Evolutionary conservation across 2,113 vertebrate species (phyloP).

Genomic region (Rhineura floridana): DNA sequence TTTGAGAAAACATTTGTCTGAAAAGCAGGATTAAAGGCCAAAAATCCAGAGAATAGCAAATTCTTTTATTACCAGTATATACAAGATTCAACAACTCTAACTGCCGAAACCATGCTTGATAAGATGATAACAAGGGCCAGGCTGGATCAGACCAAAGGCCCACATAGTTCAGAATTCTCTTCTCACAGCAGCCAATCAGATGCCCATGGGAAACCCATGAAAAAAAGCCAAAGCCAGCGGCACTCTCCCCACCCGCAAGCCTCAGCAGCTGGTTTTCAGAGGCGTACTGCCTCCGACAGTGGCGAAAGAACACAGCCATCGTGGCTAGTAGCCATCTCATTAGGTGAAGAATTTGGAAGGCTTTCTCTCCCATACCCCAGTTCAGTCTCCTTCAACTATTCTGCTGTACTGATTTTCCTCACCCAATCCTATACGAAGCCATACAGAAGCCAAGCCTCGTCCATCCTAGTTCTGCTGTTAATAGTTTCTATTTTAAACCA

Average conservation of each 20-base stretch:
- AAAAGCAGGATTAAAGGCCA: neutral
- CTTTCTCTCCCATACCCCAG: neutral
- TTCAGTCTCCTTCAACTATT: neutral
- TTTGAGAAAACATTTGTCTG: neutral
- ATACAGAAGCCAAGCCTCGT: neutral
- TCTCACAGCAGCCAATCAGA: too few species aligned
- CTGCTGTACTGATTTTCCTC: neutral
- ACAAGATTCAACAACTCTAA: neutral
- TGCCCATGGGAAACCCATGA: too few species aligned
- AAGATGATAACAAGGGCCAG: too few species aligned
- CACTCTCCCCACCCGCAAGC: too few species aligned
- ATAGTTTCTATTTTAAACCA: neutral
- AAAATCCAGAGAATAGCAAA: neutral
- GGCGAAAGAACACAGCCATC: too few species aligned
- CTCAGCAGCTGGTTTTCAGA: too few species aligned
- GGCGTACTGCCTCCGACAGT: too few species aligned
- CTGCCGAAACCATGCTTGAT: neutral
- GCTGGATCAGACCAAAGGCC: too few species aligned
- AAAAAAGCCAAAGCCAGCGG: too few species aligned
- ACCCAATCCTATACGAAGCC: neutral
- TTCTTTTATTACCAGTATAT: too few species aligned
- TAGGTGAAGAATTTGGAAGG: neutral
- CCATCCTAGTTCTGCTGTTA: neutral
- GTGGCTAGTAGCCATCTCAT: neutral
- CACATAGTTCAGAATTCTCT: too few species aligned